These are phyloP conservation scores for Pygoscelis antarcticus DNA, from an alignment of 2,113 vertebrate species.

Conservation along the genomic window DNA sequence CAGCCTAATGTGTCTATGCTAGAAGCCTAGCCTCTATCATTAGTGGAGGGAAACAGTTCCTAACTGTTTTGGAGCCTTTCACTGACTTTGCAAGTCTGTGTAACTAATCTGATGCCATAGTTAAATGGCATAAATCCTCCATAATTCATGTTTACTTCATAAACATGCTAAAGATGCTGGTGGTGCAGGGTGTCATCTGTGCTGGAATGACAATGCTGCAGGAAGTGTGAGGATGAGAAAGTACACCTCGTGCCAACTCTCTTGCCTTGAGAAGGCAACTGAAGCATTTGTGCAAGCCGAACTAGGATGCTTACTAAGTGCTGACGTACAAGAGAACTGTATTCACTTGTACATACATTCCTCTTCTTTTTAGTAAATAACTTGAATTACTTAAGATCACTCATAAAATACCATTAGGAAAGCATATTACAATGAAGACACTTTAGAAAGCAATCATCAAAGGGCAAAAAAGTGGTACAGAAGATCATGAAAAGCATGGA, in stretches of 20 bases:
- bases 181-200: background rate
- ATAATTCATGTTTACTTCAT: background rate
- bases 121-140: background rate
- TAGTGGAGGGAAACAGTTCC: background rate
- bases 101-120: background rate
- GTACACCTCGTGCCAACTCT: background rate
- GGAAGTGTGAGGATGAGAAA: background rate
- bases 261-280: background rate
- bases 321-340: background rate
- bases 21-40: background rate
- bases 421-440: constrained; percentile 56
- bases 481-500: background rate
- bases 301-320: background rate
- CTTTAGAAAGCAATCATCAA: constrained; percentile 64
- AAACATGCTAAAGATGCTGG: background rate
- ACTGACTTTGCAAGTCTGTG: background rate
- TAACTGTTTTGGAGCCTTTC: background rate
- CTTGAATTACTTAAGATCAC: constrained; percentile 42
- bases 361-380: constrained; percentile 32
- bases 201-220: background rate
- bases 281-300: background rate
- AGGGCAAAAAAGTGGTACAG: constrained; percentile 31
- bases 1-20: too few relatives aligned
- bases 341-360: background rate
- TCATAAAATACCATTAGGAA: constrained; percentile 69